A percentile compares a stretch with the other conserved stretches of the same genome.
Conservation (phyloP, 2,113 vertebrate genomes). For the Oreotragus oreotragus region DNA sequence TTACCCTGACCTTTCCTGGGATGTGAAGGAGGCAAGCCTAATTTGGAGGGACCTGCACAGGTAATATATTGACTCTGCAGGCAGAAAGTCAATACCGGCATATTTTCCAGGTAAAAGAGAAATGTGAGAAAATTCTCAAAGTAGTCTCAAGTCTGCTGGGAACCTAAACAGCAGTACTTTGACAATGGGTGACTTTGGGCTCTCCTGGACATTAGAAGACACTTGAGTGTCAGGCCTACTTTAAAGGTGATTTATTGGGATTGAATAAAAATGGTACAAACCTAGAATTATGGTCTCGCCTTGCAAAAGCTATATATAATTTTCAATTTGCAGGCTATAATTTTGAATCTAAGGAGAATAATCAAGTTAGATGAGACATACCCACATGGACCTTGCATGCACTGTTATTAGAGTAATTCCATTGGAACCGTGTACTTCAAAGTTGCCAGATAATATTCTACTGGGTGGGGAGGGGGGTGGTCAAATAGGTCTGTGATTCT, state of each 20-base stretch:
- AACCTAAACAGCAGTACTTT: background rate
- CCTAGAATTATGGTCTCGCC: constrained; percentile 70
- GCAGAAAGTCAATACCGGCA: background rate
- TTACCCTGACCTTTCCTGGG: background rate
- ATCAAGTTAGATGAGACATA: constrained; percentile 68
- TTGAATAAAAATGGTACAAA: constrained; percentile 49
- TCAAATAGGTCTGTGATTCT: background rate
- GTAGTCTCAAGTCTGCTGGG: background rate
- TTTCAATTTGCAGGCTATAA: constrained; percentile 75
- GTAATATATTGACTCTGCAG: background rate
- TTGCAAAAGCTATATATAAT: constrained; percentile 66
- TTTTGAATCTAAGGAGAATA: constrained; percentile 68
- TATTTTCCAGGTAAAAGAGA: background rate
- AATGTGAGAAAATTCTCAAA: background rate
- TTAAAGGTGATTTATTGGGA: constrained; percentile 61
- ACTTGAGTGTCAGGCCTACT: constrained; percentile 15
- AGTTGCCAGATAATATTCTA: constrained; percentile 35
- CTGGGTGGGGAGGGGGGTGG: rapidly evolving
- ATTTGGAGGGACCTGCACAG: background rate
- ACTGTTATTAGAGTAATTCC: constrained; percentile 65
- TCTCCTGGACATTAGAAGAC: background rate
- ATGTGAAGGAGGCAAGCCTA: background rate
- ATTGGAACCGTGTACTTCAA: constrained; percentile 24
- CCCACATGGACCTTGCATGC: constrained; percentile 26
- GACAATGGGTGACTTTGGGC: background rate